phyloP scores from a whole-genome alignment of 2,888 invertebrate species.

The Pammene aurita region DNA sequence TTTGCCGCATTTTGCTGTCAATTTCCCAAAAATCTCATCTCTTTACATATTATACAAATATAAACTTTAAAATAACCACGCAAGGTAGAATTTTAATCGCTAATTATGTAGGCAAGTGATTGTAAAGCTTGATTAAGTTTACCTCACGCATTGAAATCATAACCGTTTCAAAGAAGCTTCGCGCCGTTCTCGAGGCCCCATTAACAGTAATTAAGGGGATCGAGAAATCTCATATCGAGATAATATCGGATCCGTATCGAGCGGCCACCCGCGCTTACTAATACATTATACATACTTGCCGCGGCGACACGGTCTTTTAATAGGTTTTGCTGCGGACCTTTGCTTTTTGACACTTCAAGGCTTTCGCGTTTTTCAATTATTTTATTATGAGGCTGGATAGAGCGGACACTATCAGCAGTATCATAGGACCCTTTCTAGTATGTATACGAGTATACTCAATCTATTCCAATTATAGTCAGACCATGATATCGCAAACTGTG shows the following conservation, averaged over 20 bases:
- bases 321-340: neutral
- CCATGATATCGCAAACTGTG: too few relatives aligned
- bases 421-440: too few relatives aligned
- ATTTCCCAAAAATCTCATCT: constrained; percentile 5
- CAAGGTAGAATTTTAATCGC: neutral
- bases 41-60: neutral
- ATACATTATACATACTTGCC: constrained; percentile 44
- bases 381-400: neutral
- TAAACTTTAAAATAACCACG: constrained; percentile 4
- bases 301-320: constrained; percentile 17
- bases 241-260: constrained; percentile 44
- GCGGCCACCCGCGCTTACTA: constrained; percentile 42
- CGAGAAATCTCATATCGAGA: constrained; percentile 46
- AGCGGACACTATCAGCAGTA: neutral
- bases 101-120: neutral
- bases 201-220: constrained; percentile 47
- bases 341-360: neutral
- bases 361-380: constrained; percentile 5
- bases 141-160: constrained; percentile 46
- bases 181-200: constrained; percentile 37
- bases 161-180: constrained; percentile 45
- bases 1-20: constrained; percentile 5
- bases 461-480: too few relatives aligned
- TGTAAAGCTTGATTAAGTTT: constrained; percentile 14
- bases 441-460: too few relatives aligned